These are phyloP conservation scores for Papilio xuthus DNA, from an alignment of 1,140 invertebrate species.

Conservation along the genomic window DNA sequence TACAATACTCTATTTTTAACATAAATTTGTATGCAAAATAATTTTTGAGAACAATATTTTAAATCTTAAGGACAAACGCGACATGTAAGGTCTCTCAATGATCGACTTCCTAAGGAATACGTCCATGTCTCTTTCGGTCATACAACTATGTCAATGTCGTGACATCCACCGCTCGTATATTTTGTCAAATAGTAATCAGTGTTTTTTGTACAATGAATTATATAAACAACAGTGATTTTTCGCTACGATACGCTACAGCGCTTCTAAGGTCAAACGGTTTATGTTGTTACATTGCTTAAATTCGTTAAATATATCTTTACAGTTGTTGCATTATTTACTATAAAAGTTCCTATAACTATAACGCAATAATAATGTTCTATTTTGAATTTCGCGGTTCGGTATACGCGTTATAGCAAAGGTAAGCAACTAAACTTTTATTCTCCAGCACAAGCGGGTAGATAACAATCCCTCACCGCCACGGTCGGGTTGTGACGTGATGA, in stretches of 20 bases:
- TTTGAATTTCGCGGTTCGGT: too few species aligned
- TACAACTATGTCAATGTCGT: constrained; percentile 77
- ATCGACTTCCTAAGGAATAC: constrained; percentile 29
- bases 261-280: constrained; percentile 62
- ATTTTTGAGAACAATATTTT: constrained; percentile 5
- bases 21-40: background rate
- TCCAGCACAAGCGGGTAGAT: too few species aligned
- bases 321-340: background rate
- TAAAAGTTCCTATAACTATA: constrained; percentile 1
- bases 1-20: background rate
- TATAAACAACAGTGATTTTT: constrained; percentile 69
- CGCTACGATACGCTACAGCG: constrained; percentile 77
- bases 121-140: constrained; percentile 31
- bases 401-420: too few species aligned
- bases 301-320: background rate
- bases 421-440: too few species aligned
- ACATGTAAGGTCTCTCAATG: constrained; percentile 8
- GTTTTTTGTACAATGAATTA: constrained; percentile 52
- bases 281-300: constrained; percentile 33
- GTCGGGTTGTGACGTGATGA: too few species aligned
- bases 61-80: constrained; percentile 22
- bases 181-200: constrained; percentile 56
- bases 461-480: too few species aligned
- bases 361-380: too few species aligned
- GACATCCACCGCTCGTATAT: constrained; percentile 49